A percentile compares a stretch with the other conserved stretches of the same genome.
phyloP scores from a whole-genome alignment of 2,888 invertebrate species.

The Stictocephala bisonia region DNA sequence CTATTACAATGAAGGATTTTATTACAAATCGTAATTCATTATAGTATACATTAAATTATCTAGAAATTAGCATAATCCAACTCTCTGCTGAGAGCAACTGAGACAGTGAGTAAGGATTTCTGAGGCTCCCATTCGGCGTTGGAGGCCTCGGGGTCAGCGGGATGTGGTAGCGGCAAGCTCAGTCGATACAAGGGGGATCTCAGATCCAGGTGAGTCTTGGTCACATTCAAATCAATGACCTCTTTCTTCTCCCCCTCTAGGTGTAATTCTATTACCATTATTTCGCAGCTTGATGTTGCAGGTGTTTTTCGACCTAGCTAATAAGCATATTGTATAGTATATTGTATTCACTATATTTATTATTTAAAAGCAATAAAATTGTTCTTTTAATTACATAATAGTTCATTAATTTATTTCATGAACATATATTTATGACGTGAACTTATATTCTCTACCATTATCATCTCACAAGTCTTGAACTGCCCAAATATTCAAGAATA shows the following conservation, averaged over 20 bases:
- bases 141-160: constrained; percentile 83
- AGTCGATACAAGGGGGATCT: constrained; percentile 75
- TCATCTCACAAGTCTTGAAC: too few species aligned
- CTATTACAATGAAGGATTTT: neutral
- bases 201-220: constrained; percentile 72
- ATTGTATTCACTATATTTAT: too few species aligned
- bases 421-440: too few species aligned
- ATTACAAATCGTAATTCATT: neutral
- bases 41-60: neutral
- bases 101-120: constrained; percentile 75
- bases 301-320: constrained; percentile 86
- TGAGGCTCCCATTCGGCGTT: constrained; percentile 83
- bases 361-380: too few species aligned
- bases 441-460: too few species aligned
- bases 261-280: constrained; percentile 81
- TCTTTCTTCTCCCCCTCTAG: constrained; percentile 81
- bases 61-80: constrained; percentile 90
- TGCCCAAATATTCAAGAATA: too few species aligned
- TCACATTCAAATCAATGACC: constrained; percentile 79
- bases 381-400: too few species aligned
- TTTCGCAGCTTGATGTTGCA: constrained; percentile 86
- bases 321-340: too few species aligned
- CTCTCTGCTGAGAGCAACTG: constrained; percentile 80
- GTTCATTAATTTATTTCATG: too few species aligned
- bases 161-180: constrained; percentile 82